Evolutionary conservation across 2,888 invertebrate genomes (phyloP).

Genomic region (Blastobasis lacticolella): DNA sequence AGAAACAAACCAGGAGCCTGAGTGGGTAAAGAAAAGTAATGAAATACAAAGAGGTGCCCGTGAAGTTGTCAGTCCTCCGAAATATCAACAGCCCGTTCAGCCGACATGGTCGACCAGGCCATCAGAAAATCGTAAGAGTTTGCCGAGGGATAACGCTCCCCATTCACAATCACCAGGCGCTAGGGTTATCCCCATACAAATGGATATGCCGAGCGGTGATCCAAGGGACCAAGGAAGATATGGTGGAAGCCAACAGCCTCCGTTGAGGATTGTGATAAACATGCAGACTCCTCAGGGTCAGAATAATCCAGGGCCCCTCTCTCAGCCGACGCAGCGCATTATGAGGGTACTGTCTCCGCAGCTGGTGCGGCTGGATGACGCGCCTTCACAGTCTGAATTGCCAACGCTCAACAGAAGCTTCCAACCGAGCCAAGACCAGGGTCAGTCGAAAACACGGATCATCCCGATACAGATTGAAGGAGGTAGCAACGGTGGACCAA

Average conservation of each 20-base stretch:
- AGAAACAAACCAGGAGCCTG: slow-evolving; percentile 54
- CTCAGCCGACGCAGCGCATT: slow-evolving; percentile 68
- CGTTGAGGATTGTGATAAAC: slow-evolving; percentile 61
- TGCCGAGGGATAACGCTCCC: slow-evolving; percentile 48
- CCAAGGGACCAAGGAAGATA: slow-evolving; percentile 40
- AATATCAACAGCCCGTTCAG: slow-evolving; percentile 53
- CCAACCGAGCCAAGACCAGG: slow-evolving; percentile 45
- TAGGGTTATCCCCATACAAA: slow-evolving; percentile 79
- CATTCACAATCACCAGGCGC: slow-evolving; percentile 44
- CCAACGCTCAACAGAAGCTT: slow-evolving; percentile 51
- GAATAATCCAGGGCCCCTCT: slow-evolving; percentile 38
- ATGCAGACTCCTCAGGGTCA: slow-evolving; percentile 44
- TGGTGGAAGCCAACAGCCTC: slow-evolving; percentile 44
- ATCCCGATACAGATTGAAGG: slow-evolving; percentile 78
- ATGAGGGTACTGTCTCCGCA: slow-evolving; percentile 70
- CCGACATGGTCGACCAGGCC: slow-evolving; percentile 64
- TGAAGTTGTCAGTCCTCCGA: slow-evolving; percentile 60
- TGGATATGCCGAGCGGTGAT: slow-evolving; percentile 70
- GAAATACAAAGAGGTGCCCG: slow-evolving; percentile 54
- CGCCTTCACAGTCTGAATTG: slow-evolving; percentile 45
- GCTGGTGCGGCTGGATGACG: slow-evolving; percentile 62
- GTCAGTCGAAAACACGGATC: slow-evolving; percentile 68
- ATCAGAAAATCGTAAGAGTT: slow-evolving; percentile 60
- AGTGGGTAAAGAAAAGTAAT: slow-evolving; percentile 62
- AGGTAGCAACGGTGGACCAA: slow-evolving; percentile 45